Conservation (phyloP, 1,140 invertebrate species). For the Pogonomyrmex californicus region DNA sequence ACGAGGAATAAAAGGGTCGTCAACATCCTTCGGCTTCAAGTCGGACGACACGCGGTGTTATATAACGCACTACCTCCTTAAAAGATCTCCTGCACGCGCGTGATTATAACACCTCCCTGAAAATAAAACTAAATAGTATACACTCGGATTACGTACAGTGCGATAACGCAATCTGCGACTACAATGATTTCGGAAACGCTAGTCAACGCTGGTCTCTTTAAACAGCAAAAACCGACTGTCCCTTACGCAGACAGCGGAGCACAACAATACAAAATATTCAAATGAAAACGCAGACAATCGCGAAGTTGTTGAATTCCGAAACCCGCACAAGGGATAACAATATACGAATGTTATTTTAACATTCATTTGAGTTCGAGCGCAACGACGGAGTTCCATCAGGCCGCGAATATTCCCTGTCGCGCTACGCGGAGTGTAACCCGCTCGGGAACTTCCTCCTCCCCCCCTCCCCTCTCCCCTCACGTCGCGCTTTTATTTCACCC, state of each 20-base stretch:
- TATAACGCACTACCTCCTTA: slow-evolving; percentile 13
- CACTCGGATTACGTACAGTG: not conserved
- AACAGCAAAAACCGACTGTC: not conserved
- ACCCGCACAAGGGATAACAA: not conserved
- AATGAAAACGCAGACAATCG: slow-evolving; percentile 17
- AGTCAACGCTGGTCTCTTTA: not conserved
- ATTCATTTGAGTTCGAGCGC: slow-evolving; percentile 51
- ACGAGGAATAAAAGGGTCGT: slow-evolving; percentile 31
- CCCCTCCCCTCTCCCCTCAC: not conserved
- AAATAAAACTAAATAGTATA: not conserved
- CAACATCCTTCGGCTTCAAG: slow-evolving; percentile 22
- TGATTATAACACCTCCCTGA: slow-evolving; percentile 9
- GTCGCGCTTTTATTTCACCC: slow-evolving; percentile 53
- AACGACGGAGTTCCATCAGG: slow-evolving; percentile 29
- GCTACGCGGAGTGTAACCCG: slow-evolving; percentile 37
- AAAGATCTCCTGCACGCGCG: not conserved
- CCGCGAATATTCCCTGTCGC: slow-evolving; percentile 7
- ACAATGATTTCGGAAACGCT: not conserved
- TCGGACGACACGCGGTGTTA: not conserved
- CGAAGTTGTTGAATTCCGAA: slow-evolving; percentile 34
- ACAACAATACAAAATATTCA: slow-evolving; percentile 20
- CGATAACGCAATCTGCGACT: not conserved
- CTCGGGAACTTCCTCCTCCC: slow-evolving; percentile 40
- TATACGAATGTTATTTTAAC: slow-evolving; percentile 53
- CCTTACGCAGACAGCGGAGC: not conserved